These are phyloP conservation scores for Notamacropus eugenii DNA, from an alignment of 2,797 vertebrate genomes.

Conservation along the genomic window DNA sequence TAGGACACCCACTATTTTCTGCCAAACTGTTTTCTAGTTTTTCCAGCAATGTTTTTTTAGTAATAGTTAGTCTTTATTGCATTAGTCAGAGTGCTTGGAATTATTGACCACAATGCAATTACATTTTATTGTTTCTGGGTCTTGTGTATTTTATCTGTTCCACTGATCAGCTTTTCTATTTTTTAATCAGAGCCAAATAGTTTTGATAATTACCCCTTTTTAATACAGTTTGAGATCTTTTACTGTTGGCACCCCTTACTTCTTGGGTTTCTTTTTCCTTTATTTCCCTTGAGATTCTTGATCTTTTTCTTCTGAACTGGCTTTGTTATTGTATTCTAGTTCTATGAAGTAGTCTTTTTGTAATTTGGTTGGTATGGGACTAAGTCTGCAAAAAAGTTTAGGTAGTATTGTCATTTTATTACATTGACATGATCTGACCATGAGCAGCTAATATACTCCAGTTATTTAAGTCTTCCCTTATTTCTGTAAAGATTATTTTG, in stretches of 20 bases:
- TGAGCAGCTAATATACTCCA: not conserved
- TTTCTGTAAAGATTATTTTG: not conserved
- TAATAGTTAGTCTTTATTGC: not conserved
- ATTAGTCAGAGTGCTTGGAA: not conserved
- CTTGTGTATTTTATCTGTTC: not conserved
- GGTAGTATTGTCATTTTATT: not conserved
- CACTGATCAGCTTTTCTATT: not conserved
- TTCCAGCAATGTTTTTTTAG: not conserved
- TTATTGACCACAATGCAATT: not conserved
- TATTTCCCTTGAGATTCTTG: not conserved
- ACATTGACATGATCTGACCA: not conserved
- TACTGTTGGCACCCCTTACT: not conserved
- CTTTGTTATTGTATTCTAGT: not conserved
- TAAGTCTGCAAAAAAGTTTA: not conserved
- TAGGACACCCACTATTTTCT: not conserved
- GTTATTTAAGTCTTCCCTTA: not conserved
- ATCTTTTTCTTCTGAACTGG: not conserved
- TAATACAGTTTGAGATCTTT: not conserved
- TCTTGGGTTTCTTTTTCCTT: not conserved
- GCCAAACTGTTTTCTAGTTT: not conserved
- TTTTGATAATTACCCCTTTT: not conserved
- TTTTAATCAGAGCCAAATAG: not conserved
- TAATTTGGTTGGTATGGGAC: not conserved
- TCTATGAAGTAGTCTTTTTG: not conserved
- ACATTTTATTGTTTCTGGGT: not conserved